phyloP scores from a whole-genome alignment of 2,113 vertebrate genomes.

The Cavia porcellus region DNA sequence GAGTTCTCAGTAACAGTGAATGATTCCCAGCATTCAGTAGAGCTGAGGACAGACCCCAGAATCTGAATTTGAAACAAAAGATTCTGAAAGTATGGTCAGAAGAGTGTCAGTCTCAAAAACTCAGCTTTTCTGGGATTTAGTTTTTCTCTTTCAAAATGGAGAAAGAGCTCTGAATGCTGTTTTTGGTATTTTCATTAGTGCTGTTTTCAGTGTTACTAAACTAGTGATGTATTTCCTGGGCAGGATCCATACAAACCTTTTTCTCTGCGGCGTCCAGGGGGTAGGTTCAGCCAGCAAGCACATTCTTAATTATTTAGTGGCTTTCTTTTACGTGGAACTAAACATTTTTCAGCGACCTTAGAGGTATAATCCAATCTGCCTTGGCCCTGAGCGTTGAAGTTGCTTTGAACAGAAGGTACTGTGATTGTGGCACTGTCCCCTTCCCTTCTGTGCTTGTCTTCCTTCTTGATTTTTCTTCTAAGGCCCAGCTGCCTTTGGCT shows the following conservation, averaged over 20 bases:
- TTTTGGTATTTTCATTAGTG: neutral
- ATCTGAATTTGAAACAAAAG: slow-evolving; percentile 32
- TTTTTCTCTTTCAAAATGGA: slow-evolving; percentile 44
- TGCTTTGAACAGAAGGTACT: neutral
- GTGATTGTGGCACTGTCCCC: neutral
- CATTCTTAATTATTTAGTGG: neutral
- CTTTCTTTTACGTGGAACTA: slow-evolving; percentile 46
- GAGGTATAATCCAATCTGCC: neutral
- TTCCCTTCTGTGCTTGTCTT: slow-evolving; percentile 53
- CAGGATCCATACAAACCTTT: neutral
- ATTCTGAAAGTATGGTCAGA: slow-evolving; percentile 30
- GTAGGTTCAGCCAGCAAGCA: slow-evolving; percentile 8
- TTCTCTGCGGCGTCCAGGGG: neutral
- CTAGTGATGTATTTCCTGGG: neutral
- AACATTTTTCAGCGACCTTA: slow-evolving; percentile 14
- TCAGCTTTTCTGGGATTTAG: neutral
- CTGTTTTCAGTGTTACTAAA: slow-evolving; percentile 58
- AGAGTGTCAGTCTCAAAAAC: neutral
- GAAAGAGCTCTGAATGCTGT: neutral
- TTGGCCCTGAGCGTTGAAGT: neutral
- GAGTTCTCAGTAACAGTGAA: neutral
- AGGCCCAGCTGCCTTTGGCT: slow-evolving; percentile 15
- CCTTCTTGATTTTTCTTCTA: slow-evolving; percentile 2
- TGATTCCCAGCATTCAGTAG: slow-evolving; percentile 8
- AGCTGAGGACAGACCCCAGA: slow-evolving; percentile 9